Evolutionary conservation across 2,797 vertebrate species (phyloP).

Genomic region (Chaunax sp.): DNA sequence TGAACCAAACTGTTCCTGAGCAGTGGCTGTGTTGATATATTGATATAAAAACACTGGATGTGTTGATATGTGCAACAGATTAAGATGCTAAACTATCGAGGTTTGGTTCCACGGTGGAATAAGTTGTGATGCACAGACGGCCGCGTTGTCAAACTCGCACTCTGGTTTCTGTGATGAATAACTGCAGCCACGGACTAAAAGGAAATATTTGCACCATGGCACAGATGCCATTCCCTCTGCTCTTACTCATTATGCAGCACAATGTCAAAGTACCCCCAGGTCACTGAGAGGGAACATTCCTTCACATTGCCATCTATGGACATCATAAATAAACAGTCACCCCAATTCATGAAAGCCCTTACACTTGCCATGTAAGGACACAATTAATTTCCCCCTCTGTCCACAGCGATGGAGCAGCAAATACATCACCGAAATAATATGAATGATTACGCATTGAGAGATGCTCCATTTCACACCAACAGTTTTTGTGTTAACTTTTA

Average conservation of each 20-base stretch:
- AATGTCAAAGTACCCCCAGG: constrained; percentile 71
- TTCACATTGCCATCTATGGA: constrained; percentile 73
- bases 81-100: constrained; percentile 51
- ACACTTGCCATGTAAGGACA: constrained; percentile 71
- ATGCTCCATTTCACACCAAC: not conserved
- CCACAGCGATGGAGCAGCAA: constrained; percentile 17
- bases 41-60: constrained; percentile 47
- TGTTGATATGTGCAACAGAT: constrained; percentile 60
- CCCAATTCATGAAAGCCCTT: constrained; percentile 61
- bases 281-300: constrained; percentile 72
- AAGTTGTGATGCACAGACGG: constrained; percentile 38
- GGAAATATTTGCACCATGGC: constrained; percentile 76
- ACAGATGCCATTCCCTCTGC: constrained; percentile 75
- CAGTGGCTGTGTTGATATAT: constrained; percentile 54
- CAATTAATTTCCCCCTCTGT: constrained; percentile 39
- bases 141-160: constrained; percentile 56
- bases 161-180: constrained; percentile 56
- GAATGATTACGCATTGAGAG: not conserved
- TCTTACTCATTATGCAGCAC: constrained; percentile 68
- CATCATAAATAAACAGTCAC: constrained; percentile 75
- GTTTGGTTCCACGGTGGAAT: constrained; percentile 17
- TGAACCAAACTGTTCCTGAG: constrained; percentile 32
- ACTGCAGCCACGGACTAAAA: constrained; percentile 58
- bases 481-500: constrained; percentile 2
- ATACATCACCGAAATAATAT: not conserved